A percentile compares a stretch with the other conserved stretches of the same genome.
Evolutionary conservation across 2,888 invertebrate species (phyloP).

Genomic region (Adineta ricciae): DNA sequence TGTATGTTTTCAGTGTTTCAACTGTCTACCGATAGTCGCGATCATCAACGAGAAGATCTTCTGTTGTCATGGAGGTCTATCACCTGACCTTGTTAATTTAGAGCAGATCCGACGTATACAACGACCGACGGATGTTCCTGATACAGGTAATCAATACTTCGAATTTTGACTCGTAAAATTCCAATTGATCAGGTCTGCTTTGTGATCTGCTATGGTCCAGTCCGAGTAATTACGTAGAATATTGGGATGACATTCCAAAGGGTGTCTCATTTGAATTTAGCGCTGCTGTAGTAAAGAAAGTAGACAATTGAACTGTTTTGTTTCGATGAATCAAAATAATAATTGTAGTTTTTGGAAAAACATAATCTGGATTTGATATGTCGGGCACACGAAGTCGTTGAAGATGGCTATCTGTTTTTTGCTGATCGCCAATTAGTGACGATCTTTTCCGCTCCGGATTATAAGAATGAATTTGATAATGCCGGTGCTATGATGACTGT

Average conservation of each 20-base stretch:
- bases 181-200: neutral
- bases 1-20: neutral
- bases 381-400: neutral
- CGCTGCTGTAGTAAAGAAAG: neutral
- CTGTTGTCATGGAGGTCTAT: neutral
- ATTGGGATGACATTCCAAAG: neutral
- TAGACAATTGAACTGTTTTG: neutral
- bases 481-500: neutral
- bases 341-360: neutral
- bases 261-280: neutral
- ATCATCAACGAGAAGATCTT: neutral
- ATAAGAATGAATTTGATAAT: neutral
- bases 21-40: neutral
- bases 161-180: neutral
- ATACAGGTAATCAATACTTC: neutral
- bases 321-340: neutral
- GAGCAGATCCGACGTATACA: neutral
- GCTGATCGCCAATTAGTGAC: neutral
- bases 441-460: neutral
- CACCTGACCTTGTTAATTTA: neutral
- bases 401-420: neutral
- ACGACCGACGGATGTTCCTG: neutral
- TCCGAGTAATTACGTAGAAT: neutral
- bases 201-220: neutral
- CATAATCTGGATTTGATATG: neutral